Conservation (phyloP, 2,888 invertebrate genomes). For the Meteorus colon region DNA sequence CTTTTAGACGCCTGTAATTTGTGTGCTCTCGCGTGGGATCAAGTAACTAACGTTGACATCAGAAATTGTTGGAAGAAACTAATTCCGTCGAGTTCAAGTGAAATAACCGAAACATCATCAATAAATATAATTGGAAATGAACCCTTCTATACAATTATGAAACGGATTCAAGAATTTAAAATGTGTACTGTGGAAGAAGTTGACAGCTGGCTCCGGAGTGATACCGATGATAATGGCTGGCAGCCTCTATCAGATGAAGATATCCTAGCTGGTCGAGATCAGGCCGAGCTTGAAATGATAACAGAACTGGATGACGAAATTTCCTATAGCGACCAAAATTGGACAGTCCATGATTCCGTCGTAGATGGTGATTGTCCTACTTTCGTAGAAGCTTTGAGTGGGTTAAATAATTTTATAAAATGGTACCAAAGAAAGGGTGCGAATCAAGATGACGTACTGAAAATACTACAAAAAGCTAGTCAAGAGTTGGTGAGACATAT, state of each 20-base stretch:
- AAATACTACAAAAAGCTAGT: too few relatives aligned
- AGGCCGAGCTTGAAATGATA: too few relatives aligned
- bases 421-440: not conserved
- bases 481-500: too few relatives aligned
- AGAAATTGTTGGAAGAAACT: not conserved
- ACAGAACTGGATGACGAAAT: not conserved
- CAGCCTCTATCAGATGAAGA: conserved; percentile 10
- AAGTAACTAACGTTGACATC: not conserved
- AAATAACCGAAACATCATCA: not conserved
- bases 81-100: too few relatives aligned
- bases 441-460: too few relatives aligned
- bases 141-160: too few relatives aligned
- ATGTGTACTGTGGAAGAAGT: not conserved
- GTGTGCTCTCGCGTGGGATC: not conserved
- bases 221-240: conserved; percentile 2
- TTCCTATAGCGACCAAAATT: not conserved
- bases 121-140: not conserved
- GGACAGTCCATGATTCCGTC: not conserved
- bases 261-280: not conserved
- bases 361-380: not conserved
- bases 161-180: too few relatives aligned
- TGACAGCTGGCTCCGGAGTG: not conserved
- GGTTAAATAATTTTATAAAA: not conserved
- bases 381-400: not conserved
- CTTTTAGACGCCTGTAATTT: not conserved